These are phyloP conservation scores for Phylloscopus whistleri DNA, from an alignment of 2,113 vertebrate genomes.

Conservation along the genomic window DNA sequence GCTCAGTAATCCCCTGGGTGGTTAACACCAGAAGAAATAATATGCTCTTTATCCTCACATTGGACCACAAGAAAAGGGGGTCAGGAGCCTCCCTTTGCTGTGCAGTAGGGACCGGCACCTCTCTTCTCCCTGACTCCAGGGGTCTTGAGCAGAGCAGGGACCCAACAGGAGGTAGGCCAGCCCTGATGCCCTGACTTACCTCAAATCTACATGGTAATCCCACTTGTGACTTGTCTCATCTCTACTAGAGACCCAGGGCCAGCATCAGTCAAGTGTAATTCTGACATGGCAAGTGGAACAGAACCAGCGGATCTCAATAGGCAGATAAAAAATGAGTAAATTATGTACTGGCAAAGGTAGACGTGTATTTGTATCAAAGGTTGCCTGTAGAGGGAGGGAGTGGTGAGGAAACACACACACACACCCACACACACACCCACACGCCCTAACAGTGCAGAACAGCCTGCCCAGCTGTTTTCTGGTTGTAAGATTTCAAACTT, in stretches of 20 bases:
- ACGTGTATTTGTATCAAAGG: not conserved
- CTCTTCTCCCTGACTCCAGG: accelerated
- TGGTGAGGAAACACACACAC: not conserved
- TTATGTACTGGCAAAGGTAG: not conserved
- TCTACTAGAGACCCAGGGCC: not conserved
- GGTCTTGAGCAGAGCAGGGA: not conserved
- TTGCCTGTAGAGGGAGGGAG: not conserved
- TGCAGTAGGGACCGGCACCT: not conserved
- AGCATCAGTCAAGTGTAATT: not conserved
- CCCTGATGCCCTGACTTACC: not conserved
- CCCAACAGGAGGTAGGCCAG: not conserved
- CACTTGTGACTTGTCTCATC: not conserved
- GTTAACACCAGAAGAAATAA: not conserved
- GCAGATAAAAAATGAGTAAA: not conserved
- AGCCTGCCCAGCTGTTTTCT: not conserved
- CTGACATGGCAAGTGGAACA: not conserved
- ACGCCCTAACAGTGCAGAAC: too few species aligned
- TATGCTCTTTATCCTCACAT: not conserved
- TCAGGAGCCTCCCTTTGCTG: not conserved
- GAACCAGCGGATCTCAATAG: not conserved
- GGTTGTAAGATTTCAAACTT: not conserved
- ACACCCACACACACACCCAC: accelerated
- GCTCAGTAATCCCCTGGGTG: not conserved
- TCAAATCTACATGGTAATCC: not conserved
- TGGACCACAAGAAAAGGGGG: not conserved